A percentile compares a stretch with the other conserved stretches of the same genome.
phyloP scores from a whole-genome alignment of 1,140 invertebrate genomes.

The Hylyphantes graminicola region DNA sequence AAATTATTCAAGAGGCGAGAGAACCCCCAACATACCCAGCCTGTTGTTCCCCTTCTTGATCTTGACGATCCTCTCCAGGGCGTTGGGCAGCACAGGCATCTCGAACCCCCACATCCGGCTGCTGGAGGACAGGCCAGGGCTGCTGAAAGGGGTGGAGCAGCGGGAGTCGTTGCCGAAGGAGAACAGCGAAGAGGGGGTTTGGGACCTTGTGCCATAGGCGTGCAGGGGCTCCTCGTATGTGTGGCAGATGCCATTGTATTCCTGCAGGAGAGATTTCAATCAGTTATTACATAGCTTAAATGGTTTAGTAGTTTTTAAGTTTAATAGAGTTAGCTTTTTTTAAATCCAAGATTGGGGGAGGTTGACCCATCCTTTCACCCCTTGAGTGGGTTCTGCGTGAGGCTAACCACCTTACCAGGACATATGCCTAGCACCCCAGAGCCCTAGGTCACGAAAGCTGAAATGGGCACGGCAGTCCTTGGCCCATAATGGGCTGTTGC shows the following conservation, averaged over 20 bases:
- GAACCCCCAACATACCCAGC: slow-evolving; percentile 68
- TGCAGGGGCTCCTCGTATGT: slow-evolving; percentile 38
- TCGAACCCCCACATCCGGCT: slow-evolving; percentile 66
- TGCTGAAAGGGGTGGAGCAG: slow-evolving; percentile 58
- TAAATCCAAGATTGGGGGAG: too few species aligned
- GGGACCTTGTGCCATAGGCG: slow-evolving; percentile 49
- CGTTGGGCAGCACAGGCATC: slow-evolving; percentile 69
- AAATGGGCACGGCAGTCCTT: too few species aligned
- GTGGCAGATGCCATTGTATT: slow-evolving; percentile 54
- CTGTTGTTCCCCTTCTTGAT: slow-evolving; percentile 72
- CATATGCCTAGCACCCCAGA: too few species aligned
- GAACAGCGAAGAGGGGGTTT: slow-evolving; percentile 59
- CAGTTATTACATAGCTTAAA: neutral
- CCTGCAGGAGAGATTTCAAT: neutral
- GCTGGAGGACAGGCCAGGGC: slow-evolving; percentile 61
- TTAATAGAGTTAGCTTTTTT: neutral
- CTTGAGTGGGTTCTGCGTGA: too few species aligned
- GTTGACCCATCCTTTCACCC: too few species aligned
- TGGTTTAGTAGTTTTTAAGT: neutral
- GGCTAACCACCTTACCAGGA: too few species aligned
- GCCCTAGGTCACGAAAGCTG: too few species aligned
- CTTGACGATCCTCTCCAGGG: slow-evolving; percentile 73
- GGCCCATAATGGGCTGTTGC: too few species aligned
- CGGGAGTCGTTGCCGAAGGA: slow-evolving; percentile 57
- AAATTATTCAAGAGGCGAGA: too few species aligned